These are phyloP conservation scores for Meteorus sp. DNA, from an alignment of 1,140 invertebrate genomes.

Conservation along the genomic window DNA sequence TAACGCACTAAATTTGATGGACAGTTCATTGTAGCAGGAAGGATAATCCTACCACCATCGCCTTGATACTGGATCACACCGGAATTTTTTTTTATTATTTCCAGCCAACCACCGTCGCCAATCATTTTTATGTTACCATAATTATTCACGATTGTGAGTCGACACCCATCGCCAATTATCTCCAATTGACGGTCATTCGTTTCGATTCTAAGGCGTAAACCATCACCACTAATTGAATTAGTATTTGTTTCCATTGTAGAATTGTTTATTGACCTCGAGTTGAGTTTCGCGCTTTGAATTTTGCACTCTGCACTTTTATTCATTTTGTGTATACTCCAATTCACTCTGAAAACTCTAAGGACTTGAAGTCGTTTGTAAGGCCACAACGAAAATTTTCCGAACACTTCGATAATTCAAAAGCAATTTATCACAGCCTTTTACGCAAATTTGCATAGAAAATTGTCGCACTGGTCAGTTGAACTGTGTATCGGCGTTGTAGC, in stretches of 20 bases:
- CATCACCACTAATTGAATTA: background rate
- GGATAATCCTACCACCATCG: constrained; percentile 41
- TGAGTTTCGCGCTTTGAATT: background rate
- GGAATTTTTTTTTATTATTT: constrained; percentile 34
- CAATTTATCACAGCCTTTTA: too few relatives aligned
- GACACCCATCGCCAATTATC: constrained; percentile 38
- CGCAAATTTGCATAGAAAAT: too few relatives aligned
- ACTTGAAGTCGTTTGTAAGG: too few relatives aligned
- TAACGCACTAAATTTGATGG: constrained; percentile 35
- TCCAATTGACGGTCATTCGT: constrained; percentile 8
- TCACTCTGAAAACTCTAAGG: too few relatives aligned
- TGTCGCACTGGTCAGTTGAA: too few relatives aligned
- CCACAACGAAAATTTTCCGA: too few relatives aligned
- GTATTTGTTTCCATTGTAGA: background rate
- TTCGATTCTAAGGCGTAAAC: constrained; percentile 5
- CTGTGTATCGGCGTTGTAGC: too few relatives aligned
- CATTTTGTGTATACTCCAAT: too few relatives aligned
- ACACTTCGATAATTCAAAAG: too few relatives aligned
- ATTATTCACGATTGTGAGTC: constrained; percentile 37
- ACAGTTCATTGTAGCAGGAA: constrained; percentile 39
- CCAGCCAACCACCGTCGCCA: constrained; percentile 46
- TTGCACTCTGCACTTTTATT: too few relatives aligned
- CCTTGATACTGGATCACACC: constrained; percentile 46
- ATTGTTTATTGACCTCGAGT: background rate
- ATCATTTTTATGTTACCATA: constrained; percentile 37